These are phyloP conservation scores for Leptinotarsa tumamoca DNA, from an alignment of 2,888 invertebrate species.

Conservation along the genomic window DNA sequence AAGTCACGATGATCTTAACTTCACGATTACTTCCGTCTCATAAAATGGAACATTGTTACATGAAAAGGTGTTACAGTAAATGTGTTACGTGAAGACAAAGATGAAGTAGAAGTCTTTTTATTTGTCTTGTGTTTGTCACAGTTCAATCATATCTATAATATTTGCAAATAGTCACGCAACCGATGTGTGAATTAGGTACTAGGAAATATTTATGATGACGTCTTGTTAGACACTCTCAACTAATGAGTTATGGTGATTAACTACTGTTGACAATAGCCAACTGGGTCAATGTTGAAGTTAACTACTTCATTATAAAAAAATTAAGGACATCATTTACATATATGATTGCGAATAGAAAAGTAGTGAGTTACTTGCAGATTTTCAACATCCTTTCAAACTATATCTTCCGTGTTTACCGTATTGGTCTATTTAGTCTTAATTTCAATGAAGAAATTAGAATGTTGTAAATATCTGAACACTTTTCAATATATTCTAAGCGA, in stretches of 20 bases:
- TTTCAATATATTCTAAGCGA: no score
- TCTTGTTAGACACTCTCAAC: conserved; percentile 16
- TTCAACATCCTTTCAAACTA: neutral
- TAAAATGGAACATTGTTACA: no score
- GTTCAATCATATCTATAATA: neutral
- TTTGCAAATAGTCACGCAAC: conserved; percentile 14
- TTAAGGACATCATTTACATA: conserved; percentile 12
- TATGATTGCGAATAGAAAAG: conserved; percentile 12
- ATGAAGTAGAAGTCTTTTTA: neutral
- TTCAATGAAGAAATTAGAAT: neutral
- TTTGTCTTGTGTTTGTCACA: neutral
- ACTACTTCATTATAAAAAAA: conserved; percentile 23
- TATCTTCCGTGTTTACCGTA: neutral
- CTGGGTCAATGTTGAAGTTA: conserved; percentile 25
- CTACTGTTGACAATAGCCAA: conserved; percentile 20
- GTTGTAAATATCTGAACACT: no score
- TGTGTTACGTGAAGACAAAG: no score
- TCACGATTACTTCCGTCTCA: no score
- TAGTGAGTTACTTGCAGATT: neutral
- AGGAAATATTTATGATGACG: conserved; percentile 15
- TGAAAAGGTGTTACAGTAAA: no score
- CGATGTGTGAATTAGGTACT: conserved; percentile 1
- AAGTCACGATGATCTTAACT: no score
- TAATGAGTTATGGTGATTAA: conserved; percentile 10
- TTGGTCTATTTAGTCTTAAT: neutral